A percentile compares a stretch with the other conserved stretches of the same genome.
Evolutionary conservation across 92 coral and sea anemone genomes (phyloP).

Genomic region (Virgularia gustaviana): DNA sequence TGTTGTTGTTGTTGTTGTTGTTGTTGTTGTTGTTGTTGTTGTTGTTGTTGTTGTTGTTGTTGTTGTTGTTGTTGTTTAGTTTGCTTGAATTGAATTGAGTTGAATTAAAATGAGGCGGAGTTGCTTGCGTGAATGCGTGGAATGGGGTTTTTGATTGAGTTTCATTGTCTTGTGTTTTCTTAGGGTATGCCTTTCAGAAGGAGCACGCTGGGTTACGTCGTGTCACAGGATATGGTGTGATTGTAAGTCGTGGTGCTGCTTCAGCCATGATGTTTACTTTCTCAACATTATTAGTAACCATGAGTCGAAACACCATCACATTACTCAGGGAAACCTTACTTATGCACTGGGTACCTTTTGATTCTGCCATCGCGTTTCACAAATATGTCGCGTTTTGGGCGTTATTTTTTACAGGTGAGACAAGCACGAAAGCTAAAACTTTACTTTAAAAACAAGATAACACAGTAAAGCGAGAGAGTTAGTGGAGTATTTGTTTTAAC

Average conservation of each 20-base stretch:
- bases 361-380: constrained; percentile 20
- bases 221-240: constrained; percentile 28
- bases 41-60: background rate
- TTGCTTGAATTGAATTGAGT: too few species aligned
- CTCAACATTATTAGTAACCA: constrained; percentile 9
- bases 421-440: background rate
- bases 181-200: constrained; percentile 17
- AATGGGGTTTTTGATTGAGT: too few species aligned
- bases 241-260: constrained; percentile 27
- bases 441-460: background rate
- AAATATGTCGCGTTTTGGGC: constrained; percentile 38
- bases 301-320: constrained; percentile 30
- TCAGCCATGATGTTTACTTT: constrained; percentile 33
- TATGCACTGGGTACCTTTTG: constrained; percentile 24
- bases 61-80: too few species aligned
- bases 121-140: too few species aligned
- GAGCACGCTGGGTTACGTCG: constrained; percentile 33
- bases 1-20: background rate
- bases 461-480: background rate
- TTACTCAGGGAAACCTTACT: constrained; percentile 21
- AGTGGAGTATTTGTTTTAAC: background rate
- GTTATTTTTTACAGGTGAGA: constrained; percentile 27
- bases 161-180: background rate
- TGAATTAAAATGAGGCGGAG: too few species aligned
- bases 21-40: background rate